These are phyloP conservation scores for Poecilia velifera DNA, from an alignment of 2,797 vertebrate genomes.

Conservation along the genomic window DNA sequence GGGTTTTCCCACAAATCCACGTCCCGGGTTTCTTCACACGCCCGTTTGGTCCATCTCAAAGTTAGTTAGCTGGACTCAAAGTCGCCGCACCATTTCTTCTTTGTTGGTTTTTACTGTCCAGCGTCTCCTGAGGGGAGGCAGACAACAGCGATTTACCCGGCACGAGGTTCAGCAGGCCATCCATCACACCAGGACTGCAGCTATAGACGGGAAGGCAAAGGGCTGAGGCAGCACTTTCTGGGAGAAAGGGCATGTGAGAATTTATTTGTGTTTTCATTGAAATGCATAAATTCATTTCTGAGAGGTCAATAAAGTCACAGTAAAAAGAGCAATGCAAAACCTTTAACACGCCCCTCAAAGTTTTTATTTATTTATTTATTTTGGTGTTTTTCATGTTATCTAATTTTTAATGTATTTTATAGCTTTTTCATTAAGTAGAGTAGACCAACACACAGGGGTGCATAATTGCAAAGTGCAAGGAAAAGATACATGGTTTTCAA, in stretches of 20 bases:
- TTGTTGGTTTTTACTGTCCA: constrained; percentile 38
- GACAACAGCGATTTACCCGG: constrained; percentile 43
- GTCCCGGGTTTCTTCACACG: not conserved
- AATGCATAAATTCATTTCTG: constrained; percentile 18
- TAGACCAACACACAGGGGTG: not conserved
- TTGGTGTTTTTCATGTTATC: not conserved
- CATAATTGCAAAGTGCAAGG: not conserved
- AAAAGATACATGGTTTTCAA: not conserved
- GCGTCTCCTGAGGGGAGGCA: constrained; percentile 38
- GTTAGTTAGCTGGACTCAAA: not conserved
- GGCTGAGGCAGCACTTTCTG: constrained; percentile 47
- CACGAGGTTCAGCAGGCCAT: constrained; percentile 52
- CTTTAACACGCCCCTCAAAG: not conserved
- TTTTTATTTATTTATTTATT: too few species aligned
- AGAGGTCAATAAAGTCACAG: not conserved
- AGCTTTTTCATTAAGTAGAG: not conserved
- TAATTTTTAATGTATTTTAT: not conserved
- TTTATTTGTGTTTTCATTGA: constrained; percentile 51
- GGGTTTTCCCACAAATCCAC: constrained; percentile 14
- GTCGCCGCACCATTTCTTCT: constrained; percentile 15
- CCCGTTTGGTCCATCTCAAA: not conserved
- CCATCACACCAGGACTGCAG: constrained; percentile 46
- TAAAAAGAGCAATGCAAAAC: not conserved
- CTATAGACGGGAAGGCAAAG: constrained; percentile 14
- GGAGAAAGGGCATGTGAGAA: constrained; percentile 32